These are phyloP conservation scores for Drosophila varians DNA, from an alignment of 1,140 invertebrate species.

Conservation along the genomic window DNA sequence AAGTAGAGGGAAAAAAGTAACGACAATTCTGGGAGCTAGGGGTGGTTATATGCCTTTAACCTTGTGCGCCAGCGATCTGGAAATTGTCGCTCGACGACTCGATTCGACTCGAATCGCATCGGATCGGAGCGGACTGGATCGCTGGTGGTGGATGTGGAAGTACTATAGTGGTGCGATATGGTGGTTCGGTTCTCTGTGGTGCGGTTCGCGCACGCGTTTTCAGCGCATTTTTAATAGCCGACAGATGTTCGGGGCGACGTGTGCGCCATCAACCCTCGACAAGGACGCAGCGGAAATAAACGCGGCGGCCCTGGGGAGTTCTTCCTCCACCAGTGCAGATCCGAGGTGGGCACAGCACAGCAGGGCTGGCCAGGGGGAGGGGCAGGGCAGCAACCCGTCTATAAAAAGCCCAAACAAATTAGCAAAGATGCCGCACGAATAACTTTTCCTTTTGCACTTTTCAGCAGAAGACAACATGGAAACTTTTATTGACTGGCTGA, in stretches of 20 bases:
- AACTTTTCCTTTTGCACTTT: conserved; percentile 9
- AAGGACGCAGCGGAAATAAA: conserved; percentile 67
- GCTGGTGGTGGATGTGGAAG: conserved; percentile 3
- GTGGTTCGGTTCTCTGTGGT: neutral
- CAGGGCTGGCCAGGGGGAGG: neutral
- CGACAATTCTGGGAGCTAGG: conserved; percentile 26
- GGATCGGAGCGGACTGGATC: conserved; percentile 1
- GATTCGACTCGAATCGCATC: too few relatives aligned
- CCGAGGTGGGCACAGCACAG: too few relatives aligned
- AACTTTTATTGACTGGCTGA: conserved; percentile 60
- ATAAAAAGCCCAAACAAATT: conserved; percentile 79
- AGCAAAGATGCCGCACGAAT: conserved; percentile 60
- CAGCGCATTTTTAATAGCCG: conserved; percentile 80
- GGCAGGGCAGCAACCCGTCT: conserved; percentile 15
- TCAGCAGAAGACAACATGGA: conserved; percentile 35
- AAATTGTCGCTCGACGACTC: conserved; percentile 77
- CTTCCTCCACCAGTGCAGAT: conserved; percentile 15
- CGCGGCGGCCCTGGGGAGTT: conserved; percentile 26
- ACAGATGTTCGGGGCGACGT: conserved; percentile 72
- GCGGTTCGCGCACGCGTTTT: conserved; percentile 72
- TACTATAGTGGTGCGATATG: conserved; percentile 12
- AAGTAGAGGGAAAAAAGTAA: conserved; percentile 34
- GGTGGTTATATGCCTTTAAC: conserved; percentile 14
- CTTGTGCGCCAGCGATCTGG: conserved; percentile 56
- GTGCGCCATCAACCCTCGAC: conserved; percentile 75